phyloP scores from a whole-genome alignment of 92 coral and sea anemone genomes.

The Epizoanthus fatuus region DNA sequence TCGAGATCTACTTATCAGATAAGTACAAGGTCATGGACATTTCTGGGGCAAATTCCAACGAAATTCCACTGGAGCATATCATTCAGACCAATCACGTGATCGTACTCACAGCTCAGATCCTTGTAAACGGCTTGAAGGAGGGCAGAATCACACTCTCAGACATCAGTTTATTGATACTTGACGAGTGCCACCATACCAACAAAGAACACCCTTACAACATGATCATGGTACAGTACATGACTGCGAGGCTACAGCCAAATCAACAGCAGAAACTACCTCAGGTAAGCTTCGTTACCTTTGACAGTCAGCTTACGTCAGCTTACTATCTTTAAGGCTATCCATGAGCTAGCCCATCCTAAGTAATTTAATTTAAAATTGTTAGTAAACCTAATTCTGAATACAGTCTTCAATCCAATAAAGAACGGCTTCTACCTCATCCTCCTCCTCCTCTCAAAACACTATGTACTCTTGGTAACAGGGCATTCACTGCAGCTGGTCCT shows the following conservation, averaged over 20 bases:
- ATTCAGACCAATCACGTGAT: conserved; percentile 75
- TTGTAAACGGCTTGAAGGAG: conserved; percentile 82
- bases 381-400: background rate
- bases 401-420: too few species aligned
- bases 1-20: conserved; percentile 76
- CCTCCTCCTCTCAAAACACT: too few species aligned
- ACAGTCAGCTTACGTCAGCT: too few species aligned
- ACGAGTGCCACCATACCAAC: conserved; percentile 94
- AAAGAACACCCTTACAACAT: conserved; percentile 87
- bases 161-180: conserved; percentile 83
- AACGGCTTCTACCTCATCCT: too few species aligned
- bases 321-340: too few species aligned
- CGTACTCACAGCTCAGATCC: conserved; percentile 91
- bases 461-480: too few species aligned
- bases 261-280: conserved; percentile 58
- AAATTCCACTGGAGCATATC: conserved; percentile 68
- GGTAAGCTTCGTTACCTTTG: conserved; percentile 34
- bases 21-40: conserved; percentile 75
- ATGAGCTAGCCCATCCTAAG: too few species aligned
- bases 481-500: too few species aligned
- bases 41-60: conserved; percentile 85
- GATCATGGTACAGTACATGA: conserved; percentile 84
- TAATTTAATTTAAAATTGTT: background rate
- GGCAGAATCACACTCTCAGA: conserved; percentile 58
- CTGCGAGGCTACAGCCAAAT: conserved; percentile 71